Percentiles rank a stretch among this genome's conserved stretches.
Evolutionary conservation across 2,113 vertebrate species (phyloP).

Genomic region (Eulemur macaco): DNA sequence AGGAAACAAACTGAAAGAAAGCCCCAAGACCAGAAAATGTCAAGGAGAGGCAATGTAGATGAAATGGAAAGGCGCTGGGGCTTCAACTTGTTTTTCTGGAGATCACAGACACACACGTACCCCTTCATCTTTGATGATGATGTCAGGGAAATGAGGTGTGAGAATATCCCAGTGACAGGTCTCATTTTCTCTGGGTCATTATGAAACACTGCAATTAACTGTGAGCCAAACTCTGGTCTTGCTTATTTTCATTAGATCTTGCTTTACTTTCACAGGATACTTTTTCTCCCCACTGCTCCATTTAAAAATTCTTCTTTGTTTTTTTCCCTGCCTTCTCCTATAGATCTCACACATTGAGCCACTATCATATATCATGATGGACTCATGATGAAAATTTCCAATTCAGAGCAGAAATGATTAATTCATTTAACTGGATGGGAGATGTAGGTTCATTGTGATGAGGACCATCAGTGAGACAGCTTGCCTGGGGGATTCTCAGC

Average conservation of each 20-base stretch:
- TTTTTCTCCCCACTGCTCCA: background rate
- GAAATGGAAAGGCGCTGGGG: background rate
- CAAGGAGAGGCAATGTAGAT: background rate
- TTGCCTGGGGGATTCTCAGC: background rate
- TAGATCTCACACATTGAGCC: background rate
- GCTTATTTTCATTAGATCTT: background rate
- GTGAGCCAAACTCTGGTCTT: background rate
- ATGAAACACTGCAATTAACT: background rate
- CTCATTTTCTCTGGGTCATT: background rate
- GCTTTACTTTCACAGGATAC: background rate
- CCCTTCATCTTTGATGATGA: background rate
- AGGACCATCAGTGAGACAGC: background rate
- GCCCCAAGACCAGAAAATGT: background rate
- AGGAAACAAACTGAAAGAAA: conserved; percentile 4
- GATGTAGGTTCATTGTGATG: background rate
- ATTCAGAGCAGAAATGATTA: background rate
- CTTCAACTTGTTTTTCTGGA: background rate
- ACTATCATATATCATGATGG: background rate
- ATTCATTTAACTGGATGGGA: background rate
- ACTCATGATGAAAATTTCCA: background rate
- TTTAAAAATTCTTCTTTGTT: background rate
- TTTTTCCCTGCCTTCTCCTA: background rate
- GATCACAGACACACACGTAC: background rate
- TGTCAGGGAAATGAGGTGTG: background rate
- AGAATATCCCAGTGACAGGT: background rate